Evolutionary conservation across 2,113 vertebrate genomes (phyloP), one percentile per base, ranked within the genome.

Genomic region (Neolamprologus toae): DNA sequence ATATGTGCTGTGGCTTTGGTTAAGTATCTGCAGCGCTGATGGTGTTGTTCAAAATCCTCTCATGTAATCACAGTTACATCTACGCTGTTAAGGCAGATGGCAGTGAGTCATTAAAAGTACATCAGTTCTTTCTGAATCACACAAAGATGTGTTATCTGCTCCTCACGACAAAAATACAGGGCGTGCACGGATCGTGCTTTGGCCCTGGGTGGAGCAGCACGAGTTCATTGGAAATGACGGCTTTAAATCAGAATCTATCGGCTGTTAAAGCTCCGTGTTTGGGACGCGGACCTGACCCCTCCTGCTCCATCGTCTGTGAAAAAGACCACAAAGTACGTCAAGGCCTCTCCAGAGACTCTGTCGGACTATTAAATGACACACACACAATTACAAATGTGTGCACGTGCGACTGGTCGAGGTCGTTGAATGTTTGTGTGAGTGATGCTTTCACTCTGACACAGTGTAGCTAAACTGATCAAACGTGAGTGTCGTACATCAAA

Each of bases 261-360:
- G 86, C 84, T 90, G 85, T 83, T 91, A 68, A 23, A 63, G 79
- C 66, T 79, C 53, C 81, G 87, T 88, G 79, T 90, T 82, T 55
- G 28, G 7, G 35, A 78, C 28, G 79, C 0, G 8, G 55, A 40
- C n/a, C 42, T 78, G 16, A 49, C 17, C 55, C 73, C 21, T 80
- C 11, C 19, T 19, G 2, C 21, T 57, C 3, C 78, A 73, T 42
- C 68, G 68, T 49, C 84, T 80, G 59, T 42, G 78, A 90, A 84
- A 81, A 79, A 92, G 91, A 89, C 85, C 90, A 90, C 86, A 11
- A 86, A 89, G 68, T 86, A 81, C 80, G 88, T 92, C 90, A 88
- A 80, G 83, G 86, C 78, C 49, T 83, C 54, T 12, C 2, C 78
- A 49, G 83, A 3, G 84, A 57, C 81, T 85, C 23, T 53, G 49